Conservation (phyloP, 2,113 vertebrate species). For the Oryzias curvinotus region DNA sequence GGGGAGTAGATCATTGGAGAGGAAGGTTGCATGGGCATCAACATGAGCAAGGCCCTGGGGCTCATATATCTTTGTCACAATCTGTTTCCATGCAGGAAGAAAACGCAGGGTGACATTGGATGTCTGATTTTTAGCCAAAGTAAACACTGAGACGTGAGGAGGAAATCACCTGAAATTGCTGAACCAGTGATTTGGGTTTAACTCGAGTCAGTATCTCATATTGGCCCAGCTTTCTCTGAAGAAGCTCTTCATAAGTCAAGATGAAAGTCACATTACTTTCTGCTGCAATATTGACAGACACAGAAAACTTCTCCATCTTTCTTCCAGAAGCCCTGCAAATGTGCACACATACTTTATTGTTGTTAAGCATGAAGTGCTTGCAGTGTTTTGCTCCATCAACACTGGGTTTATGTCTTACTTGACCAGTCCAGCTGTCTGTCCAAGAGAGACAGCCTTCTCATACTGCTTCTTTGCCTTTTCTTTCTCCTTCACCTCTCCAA, state of each 20-base stretch:
- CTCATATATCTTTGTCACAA: slow-evolving; percentile 87
- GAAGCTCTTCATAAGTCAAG: slow-evolving; percentile 89
- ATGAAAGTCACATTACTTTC: slow-evolving; percentile 83
- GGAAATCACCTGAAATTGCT: slow-evolving; percentile 63
- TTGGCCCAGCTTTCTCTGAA: slow-evolving; percentile 82
- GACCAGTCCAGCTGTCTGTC: slow-evolving; percentile 87
- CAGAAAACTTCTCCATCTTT: slow-evolving; percentile 90
- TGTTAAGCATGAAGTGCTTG: rapidly evolving
- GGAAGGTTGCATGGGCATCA: slow-evolving; percentile 83
- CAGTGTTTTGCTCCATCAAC: not conserved
- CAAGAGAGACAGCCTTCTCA: slow-evolving; percentile 84
- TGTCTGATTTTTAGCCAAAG: too few species aligned
- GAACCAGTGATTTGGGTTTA: slow-evolving; percentile 86
- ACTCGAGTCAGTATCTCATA: slow-evolving; percentile 90
- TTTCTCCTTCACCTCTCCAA: slow-evolving; percentile 89
- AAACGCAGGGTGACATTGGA: not conserved
- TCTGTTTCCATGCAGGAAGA: slow-evolving; percentile 73
- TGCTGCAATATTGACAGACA: slow-evolving; percentile 85
- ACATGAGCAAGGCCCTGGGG: slow-evolving; percentile 86
- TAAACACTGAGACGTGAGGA: not conserved
- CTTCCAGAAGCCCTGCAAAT: slow-evolving; percentile 80
- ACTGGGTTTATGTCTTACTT: slow-evolving; percentile 73
- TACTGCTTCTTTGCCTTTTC: slow-evolving; percentile 88
- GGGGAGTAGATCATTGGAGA: slow-evolving; percentile 84
- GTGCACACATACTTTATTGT: not conserved